Evolutionary conservation across 2,888 invertebrate species (phyloP), one percentile per base, ranked within the genome.

Genomic region (Carabus problematicus): DNA sequence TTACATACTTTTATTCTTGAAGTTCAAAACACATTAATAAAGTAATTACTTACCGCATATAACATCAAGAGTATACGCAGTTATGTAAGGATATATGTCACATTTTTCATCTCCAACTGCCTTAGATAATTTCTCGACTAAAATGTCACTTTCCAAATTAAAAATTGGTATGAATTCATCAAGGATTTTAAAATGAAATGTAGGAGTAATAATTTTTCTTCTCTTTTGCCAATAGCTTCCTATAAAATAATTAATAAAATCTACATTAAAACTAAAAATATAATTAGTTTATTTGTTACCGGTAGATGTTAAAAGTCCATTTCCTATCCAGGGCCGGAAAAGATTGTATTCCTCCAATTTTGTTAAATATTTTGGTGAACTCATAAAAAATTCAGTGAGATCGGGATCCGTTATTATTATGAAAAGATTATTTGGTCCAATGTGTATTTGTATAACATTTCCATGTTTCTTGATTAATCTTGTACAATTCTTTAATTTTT

Each of bases 81-180:
- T 67, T n/a, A 59, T 42, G 41, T 41, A 60, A 1, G 67, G 60
- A 54, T 73, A 74, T 14, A 76, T 70, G 70, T 77, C 74, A 59
- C 75, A 71, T n/a, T 70, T 39, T 40, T 71, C 68, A 45, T 72
- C 70, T 18, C 40, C 54, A 29, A 54, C 52, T 54, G 59, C 29
- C 8, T 60, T 59, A 19, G 18, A 29, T 16, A 67, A 49, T 67
- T 40, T 29, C 29, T 67, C 39, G 7, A 67, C 41, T 19, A 67
- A 42, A 11, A 60, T 54, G 11, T 59, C 54, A 11, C 29, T 49
- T 14, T 42, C 49, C 11, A 16, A 14, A 42, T 59, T 59, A 14
- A 59, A 59, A 59, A 59, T 39, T 40, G 59, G 42, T 9, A 59
- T n/a, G 14, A 59, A 59, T 14, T 59, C 29, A 1, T 59, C 42